phyloP scores from a whole-genome alignment of 2,888 invertebrate genomes.

The Pycnomerus fuliginosus region DNA sequence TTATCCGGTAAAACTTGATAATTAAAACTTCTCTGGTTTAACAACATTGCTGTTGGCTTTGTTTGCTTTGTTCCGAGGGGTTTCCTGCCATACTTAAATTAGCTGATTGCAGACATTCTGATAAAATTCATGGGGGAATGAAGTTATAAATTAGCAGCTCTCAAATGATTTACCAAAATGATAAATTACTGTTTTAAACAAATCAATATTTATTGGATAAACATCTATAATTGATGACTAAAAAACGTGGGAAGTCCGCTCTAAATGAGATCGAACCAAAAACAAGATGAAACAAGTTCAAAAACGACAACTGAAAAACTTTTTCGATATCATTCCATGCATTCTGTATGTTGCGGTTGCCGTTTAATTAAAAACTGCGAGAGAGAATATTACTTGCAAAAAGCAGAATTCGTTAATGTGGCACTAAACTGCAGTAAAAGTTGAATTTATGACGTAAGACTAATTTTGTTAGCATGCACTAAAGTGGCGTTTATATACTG shows the following conservation, averaged over 20 bases:
- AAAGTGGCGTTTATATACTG: slow-evolving; percentile 18
- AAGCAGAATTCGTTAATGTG: slow-evolving; percentile 9
- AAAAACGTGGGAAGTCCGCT: not conserved
- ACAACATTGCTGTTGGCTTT: no score
- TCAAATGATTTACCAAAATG: slow-evolving; percentile 13
- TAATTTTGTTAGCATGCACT: slow-evolving; percentile 15
- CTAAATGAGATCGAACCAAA: not conserved
- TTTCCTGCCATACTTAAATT: no score
- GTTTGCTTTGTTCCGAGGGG: no score
- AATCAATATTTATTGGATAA: not conserved
- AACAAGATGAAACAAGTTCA: not conserved
- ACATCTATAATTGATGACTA: not conserved
- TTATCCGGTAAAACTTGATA: no score
- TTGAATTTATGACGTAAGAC: slow-evolving; percentile 10
- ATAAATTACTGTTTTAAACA: slow-evolving; percentile 16
- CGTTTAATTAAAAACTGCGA: no score
- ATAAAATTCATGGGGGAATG: no score
- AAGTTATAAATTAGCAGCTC: slow-evolving; percentile 11
- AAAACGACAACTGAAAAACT: not conserved
- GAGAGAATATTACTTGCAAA: not conserved
- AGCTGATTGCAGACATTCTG: no score
- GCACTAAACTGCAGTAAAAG: slow-evolving; percentile 14
- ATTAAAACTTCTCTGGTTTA: no score
- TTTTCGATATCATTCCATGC: no score
- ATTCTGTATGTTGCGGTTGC: no score